These are phyloP conservation scores for Musca domestica DNA, from an alignment of 1,140 invertebrate species.

Conservation along the genomic window DNA sequence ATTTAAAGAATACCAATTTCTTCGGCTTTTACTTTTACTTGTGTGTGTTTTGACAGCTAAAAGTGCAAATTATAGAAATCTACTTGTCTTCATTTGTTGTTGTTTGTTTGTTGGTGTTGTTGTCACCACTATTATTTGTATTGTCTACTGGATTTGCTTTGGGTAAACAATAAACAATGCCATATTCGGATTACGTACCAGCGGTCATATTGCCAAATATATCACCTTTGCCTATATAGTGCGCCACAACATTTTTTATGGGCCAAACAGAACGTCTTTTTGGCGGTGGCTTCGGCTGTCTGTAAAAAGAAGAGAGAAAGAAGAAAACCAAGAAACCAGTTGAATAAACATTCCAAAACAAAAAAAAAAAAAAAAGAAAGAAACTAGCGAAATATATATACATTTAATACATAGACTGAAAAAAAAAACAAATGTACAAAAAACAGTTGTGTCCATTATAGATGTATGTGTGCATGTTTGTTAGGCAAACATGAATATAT, in stretches of 20 bases:
- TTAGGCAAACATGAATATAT: no score
- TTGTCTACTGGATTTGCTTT: neutral
- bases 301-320: conserved; percentile 36
- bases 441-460: no score
- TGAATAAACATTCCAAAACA: conserved; percentile 1
- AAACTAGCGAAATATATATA: neutral
- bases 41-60: no score
- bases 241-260: conserved; percentile 46
- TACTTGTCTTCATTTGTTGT: no score
- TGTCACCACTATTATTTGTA: no score
- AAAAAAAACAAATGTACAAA: no score
- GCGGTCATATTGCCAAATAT: conserved; percentile 53
- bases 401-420: no score
- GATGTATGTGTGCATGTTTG: no score
- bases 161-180: conserved; percentile 5
- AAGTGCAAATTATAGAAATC: no score
- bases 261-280: conserved; percentile 47
- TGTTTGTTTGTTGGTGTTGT: no score
- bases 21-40: no score
- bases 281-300: conserved; percentile 50
- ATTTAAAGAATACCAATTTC: no score
- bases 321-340: conserved; percentile 23
- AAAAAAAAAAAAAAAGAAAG: neutral
- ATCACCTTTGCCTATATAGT: conserved; percentile 52
- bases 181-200: conserved; percentile 37